Evolutionary conservation across 2,888 invertebrate species (phyloP), one percentile per base, ranked within the genome.

Genomic region (Heliconius charithonia): DNA sequence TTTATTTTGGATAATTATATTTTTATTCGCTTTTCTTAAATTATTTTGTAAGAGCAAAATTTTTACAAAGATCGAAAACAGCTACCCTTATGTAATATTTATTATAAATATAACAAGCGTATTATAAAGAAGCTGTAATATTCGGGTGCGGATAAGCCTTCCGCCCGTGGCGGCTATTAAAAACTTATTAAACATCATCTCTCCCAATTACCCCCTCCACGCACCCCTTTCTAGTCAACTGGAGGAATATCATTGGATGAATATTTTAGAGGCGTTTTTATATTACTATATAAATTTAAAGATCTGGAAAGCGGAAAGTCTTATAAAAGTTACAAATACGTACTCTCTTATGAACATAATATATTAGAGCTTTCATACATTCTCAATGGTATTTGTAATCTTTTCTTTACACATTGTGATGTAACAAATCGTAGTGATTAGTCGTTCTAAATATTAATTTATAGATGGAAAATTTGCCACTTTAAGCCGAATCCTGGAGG

Each of bases 101-200:
- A 84, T 12, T 19, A 13, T 41, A 74, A 63, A 72, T 56, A 72
- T 71, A 77, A 45, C 74, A 75, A 67, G 69, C 22, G 78, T 69
- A 70, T 69, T 67, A 89, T 83, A 76, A 80, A 82, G 81, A 83
- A 81, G 83, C 78, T 88, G 89, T 89, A 86, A 88, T 86, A 88
- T 91, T 90, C 86, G 88, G 90, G 86, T 85, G 86, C 85, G 88
- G 88, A 90, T 93, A 92, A 93, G 88, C 91, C 90, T 82, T 88
- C 87, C 89, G 88, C 86, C 87, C 92, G 91, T 91, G 89, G 92
- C 91, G 90, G 95, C 96, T 95, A 96, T 96, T 96, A 96, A 96
- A 96, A 96, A 96, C 95, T 96, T 95, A 96, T 96, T 96, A 96
- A 96, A 96, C 95, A 95, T 96, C 95, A 95, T 95, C 96, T 95